These are phyloP conservation scores for Luidia sarsii DNA, from an alignment of 53 echinoderm and acorn worm genomes.

Conservation along the genomic window DNA sequence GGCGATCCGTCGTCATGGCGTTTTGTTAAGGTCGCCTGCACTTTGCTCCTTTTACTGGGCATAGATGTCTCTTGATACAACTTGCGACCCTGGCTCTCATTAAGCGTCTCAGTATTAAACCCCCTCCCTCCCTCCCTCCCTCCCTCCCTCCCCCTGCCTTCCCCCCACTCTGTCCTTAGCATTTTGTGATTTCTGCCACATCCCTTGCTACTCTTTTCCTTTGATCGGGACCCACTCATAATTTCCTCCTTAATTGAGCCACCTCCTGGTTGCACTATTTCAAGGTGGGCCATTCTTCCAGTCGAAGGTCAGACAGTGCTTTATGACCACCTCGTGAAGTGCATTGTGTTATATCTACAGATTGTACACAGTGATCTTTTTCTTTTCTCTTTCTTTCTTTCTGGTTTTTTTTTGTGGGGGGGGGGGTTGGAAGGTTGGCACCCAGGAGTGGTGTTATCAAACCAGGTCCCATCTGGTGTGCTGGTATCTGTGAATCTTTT, in stretches of 20 bases:
- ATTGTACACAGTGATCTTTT: too few relatives aligned
- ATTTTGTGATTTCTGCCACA: constrained; percentile 52
- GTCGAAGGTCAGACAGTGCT: constrained; percentile 18
- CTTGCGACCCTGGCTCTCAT: constrained; percentile 9
- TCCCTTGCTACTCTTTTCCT: constrained; percentile 19
- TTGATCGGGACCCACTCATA: constrained; percentile 33
- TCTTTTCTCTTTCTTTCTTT: constrained; percentile 20
- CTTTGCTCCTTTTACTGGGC: constrained; percentile 18
- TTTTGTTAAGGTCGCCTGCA: constrained; percentile 32
- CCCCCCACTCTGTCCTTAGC: too few relatives aligned
- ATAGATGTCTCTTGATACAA: constrained; percentile 28
- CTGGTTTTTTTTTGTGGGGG: constrained; percentile 26
- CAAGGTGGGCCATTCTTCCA: constrained; percentile 52
- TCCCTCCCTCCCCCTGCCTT: too few relatives aligned
- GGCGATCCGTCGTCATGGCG: background rate
- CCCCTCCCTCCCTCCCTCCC: too few relatives aligned
- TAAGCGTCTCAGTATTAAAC: constrained; percentile 4
- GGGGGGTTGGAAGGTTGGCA: too few relatives aligned
- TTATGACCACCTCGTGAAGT: too few relatives aligned
- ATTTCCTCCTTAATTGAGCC: constrained; percentile 49
- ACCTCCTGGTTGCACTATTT: constrained; percentile 56
- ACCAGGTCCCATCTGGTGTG: background rate
- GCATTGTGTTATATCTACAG: too few relatives aligned
- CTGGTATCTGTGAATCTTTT: background rate
- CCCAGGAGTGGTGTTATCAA: constrained; percentile 25